Conservation (phyloP, 2,888 invertebrate genomes). For the Yponomeuta plumbellus region DNA sequence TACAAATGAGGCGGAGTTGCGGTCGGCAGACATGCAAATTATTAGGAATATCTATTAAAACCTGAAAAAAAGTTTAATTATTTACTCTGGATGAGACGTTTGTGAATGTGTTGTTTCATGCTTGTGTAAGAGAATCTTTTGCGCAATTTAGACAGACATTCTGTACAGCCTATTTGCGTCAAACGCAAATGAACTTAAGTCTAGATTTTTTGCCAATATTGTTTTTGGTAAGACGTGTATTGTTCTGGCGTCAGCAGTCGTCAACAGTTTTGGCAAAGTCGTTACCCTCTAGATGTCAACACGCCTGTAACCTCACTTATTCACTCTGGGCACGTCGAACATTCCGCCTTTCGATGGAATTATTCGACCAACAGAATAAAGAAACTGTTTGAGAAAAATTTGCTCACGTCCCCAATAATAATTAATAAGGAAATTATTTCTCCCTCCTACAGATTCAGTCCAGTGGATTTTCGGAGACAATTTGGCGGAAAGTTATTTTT, state of each 20-base stretch:
- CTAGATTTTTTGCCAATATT: background rate
- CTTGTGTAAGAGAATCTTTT: no score
- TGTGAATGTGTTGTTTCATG: no score
- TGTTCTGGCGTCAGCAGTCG: background rate
- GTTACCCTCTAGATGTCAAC: background rate
- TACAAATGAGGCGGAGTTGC: no score
- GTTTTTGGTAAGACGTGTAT: background rate
- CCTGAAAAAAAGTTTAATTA: no score
- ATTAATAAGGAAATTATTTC: background rate
- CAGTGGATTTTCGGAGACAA: background rate
- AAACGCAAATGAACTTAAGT: no score
- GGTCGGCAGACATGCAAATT: no score
- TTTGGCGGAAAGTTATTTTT: background rate
- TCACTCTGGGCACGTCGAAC: background rate
- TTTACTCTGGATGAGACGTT: no score
- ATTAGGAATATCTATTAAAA: no score
- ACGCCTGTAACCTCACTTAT: background rate
- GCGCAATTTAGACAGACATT: no score
- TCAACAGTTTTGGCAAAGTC: background rate
- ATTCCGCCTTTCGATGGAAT: background rate
- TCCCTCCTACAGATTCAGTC: background rate
- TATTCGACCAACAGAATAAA: background rate
- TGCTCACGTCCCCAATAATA: background rate
- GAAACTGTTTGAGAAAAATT: background rate
- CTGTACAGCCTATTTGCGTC: no score